Conservation (phyloP, 2,113 vertebrate genomes). For the Hippocampus guttulatus region DNA sequence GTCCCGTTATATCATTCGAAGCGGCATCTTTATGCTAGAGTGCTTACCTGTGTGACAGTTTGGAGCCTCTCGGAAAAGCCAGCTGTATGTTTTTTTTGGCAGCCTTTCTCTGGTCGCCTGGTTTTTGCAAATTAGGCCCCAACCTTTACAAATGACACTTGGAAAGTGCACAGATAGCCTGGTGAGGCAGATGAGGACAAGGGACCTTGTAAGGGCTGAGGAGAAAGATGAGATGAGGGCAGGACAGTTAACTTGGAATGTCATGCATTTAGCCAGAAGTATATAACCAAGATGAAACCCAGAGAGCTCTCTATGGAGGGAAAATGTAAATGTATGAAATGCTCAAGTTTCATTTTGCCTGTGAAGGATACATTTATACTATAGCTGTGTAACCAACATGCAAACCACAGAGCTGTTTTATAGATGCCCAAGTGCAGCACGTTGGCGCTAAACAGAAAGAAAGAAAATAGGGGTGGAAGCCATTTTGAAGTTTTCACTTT, state of each 20-base stretch:
- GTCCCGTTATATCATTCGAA: not conserved
- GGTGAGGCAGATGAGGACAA: not conserved
- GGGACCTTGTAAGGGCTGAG: not conserved
- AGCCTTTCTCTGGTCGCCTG: not conserved
- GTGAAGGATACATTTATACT: too few relatives aligned
- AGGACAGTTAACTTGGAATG: slow-evolving; percentile 14
- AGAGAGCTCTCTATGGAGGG: too few relatives aligned
- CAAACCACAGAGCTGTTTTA: too few relatives aligned
- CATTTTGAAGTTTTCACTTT: not conserved
- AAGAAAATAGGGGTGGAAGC: not conserved
- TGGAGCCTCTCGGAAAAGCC: not conserved
- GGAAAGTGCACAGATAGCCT: not conserved
- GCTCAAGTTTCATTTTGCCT: too few relatives aligned
- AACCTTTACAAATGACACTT: not conserved
- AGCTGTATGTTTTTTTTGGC: not conserved
- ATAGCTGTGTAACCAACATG: too few relatives aligned
- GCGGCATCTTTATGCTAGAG: slow-evolving; percentile 19
- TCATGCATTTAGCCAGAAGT: too few relatives aligned
- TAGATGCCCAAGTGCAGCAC: not conserved
- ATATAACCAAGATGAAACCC: too few relatives aligned
- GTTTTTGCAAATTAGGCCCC: not conserved
- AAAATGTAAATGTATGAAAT: too few relatives aligned
- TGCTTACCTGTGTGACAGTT: slow-evolving; percentile 6
- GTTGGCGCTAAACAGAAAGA: not conserved
- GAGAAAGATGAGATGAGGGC: slow-evolving; percentile 3